phyloP scores from a whole-genome alignment of 2,113 vertebrate genomes.

The Tragulus kanchil region DNA sequence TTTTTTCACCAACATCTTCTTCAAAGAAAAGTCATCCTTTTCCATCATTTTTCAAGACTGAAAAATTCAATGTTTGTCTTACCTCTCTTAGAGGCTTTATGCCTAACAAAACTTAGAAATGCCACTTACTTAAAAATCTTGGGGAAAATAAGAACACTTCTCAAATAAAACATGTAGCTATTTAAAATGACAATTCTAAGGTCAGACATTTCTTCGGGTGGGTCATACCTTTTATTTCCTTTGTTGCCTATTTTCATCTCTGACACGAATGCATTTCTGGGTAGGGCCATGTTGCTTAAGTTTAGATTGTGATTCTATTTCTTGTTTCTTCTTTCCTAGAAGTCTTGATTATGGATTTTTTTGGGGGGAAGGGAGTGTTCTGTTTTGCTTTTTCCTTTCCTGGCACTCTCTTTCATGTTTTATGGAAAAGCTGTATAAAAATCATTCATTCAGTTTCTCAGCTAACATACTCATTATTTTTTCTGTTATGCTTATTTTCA shows the following conservation, averaged over 20 bases:
- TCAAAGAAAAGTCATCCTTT: background rate
- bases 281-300: background rate
- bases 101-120: background rate
- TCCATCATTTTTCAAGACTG: background rate
- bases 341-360: background rate
- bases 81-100: background rate
- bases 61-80: conserved; percentile 21
- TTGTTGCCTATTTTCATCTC: background rate
- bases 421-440: conserved; percentile 29
- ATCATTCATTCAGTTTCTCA: background rate
- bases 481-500: background rate
- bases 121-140: background rate
- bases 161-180: background rate
- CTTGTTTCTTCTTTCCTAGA: background rate
- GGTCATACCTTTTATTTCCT: background rate
- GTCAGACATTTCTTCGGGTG: background rate
- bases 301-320: background rate
- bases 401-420: background rate
- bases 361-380: rapidly evolving
- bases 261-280: background rate
- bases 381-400: background rate
- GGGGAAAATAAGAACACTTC: background rate
- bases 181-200: conserved; percentile 7
- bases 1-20: background rate
- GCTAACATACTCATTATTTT: background rate